Evolutionary conservation across 2,797 vertebrate genomes (phyloP), one percentile per base, ranked within the genome.

Genomic region (Microhierax caerulescens): DNA sequence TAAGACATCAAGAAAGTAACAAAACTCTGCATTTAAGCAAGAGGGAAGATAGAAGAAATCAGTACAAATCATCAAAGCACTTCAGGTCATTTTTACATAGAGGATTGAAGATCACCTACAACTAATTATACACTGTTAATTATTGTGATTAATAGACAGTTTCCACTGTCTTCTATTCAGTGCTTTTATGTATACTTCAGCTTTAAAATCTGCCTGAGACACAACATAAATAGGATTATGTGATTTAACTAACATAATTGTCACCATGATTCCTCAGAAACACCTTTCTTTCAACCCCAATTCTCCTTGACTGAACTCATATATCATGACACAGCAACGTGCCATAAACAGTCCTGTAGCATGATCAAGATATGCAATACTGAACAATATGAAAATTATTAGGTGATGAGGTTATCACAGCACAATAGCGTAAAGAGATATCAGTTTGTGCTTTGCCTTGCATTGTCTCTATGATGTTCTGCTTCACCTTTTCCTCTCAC

Each of bases 171-270:
- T 67, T 69, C 15, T 20, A 5, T 81, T 81, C 27, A 84, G 74
- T 30, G 27, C 20, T 78, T 0, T 68, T 15, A 76, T 34, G 5
- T 2, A 30, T 28, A 43, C 4, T 48, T 80, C 24, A 84, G 50
- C 28, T 67, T 32, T 57, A 61, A 67, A 85, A 63, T 54, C 41
- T 23, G 18, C 25, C 54, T 47, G 34, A 83, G 20, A 72, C 39
- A 81, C 47, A 74, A 53, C 7, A 73, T 18, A 34, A 17, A 51
- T 5, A 11, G 5, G 37, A 36, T 8, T 22, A 15, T 1, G 18
- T 11, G 43, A 65, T 13, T 77, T 27, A 69, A 76, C 25, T 51
- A 77, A 74, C 0, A 0, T 1, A 73, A 23, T 8, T 61, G 24
- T 13, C 28, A 39, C 14, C 24, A 34, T 0, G 1, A 36, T 13